A percentile compares a stretch with the other conserved stretches of the same genome.
Conservation (phyloP, 2,888 invertebrate species). For the Parelbella ahira region DNA sequence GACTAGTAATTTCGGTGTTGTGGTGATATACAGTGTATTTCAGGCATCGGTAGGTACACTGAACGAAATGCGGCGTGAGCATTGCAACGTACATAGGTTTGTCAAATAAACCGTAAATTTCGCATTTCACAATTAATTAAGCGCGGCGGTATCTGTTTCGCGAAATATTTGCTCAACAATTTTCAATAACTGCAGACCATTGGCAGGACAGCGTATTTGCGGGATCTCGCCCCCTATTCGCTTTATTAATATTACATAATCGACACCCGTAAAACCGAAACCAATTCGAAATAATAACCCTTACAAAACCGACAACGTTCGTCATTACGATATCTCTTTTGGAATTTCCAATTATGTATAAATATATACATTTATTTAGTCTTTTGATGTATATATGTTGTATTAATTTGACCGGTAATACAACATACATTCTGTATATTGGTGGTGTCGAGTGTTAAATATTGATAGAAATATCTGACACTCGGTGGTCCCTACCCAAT, state of each 20-base stretch:
- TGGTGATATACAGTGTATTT: no score
- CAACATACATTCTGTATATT: no score
- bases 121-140: constrained; percentile 26
- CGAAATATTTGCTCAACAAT: constrained; percentile 30
- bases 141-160: constrained; percentile 26
- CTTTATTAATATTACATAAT: constrained; percentile 39
- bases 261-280: constrained; percentile 4
- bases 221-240: constrained; percentile 34
- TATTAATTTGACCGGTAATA: no score
- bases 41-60: no score
- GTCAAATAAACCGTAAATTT: constrained; percentile 16
- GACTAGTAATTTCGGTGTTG: no score
- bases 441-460: no score
- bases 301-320: background rate
- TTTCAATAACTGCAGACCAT: constrained; percentile 32
- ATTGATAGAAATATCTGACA: no score
- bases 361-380: no score
- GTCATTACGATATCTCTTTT: background rate
- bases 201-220: constrained; percentile 26
- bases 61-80: constrained; percentile 5
- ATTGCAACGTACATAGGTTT: constrained; percentile 18
- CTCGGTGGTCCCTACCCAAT: no score
- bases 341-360: background rate
- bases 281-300: constrained; percentile 2
- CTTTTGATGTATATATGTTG: no score